Base-by-base conservation (phyloP, 2,113 vertebrate genomes). In the Trinectes maculatus region DNA sequence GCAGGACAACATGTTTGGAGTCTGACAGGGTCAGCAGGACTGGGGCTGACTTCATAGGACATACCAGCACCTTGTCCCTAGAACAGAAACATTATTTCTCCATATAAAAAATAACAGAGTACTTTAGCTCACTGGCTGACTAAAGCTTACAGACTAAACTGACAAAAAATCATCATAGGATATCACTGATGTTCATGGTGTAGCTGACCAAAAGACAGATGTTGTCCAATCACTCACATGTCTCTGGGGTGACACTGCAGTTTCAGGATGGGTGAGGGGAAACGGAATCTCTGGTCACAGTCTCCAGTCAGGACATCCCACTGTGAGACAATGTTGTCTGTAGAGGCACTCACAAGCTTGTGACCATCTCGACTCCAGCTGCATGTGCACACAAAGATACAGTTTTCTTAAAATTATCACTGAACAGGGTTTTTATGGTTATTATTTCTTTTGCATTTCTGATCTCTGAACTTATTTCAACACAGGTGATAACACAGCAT, bases 331-430 rank as follows among this genome's bases (percentile, higher is more conserved):
- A 99, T 99, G 91, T 99, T 99, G 67, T 99, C 98, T 0, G 98
- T 99, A 18, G 97, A 99, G 4, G 97, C 97, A 1, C 97, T 99
- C 53, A 97, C 97, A 58, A 99, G 91, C 34, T 99, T 99, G 90
- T 99, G 98, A 2, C 98, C 98, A 6, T 99, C 96, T 90, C 98
- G 92, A 87, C 97, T 99, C 98, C 98, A 99, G 83, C 98, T 99
- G 74, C 1, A 63, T 26, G 3, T 15, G 31, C 16, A 67, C 9
- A 71, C 0, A 49, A 2, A 47, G 9, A 62, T 4, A 60, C 6
- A 47, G 18, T 11, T 12, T 22, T 22, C 10, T 46, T 9, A 4
- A 12, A 11, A 8, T 26, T 5, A 21, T 4, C 24, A n/a, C 11
- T 24, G 21, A 57, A 33, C 34, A 6, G 13, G 11, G 24, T 11